Conservation (phyloP, 2,888 invertebrate genomes). For the Eupithecia tripunctaria region DNA sequence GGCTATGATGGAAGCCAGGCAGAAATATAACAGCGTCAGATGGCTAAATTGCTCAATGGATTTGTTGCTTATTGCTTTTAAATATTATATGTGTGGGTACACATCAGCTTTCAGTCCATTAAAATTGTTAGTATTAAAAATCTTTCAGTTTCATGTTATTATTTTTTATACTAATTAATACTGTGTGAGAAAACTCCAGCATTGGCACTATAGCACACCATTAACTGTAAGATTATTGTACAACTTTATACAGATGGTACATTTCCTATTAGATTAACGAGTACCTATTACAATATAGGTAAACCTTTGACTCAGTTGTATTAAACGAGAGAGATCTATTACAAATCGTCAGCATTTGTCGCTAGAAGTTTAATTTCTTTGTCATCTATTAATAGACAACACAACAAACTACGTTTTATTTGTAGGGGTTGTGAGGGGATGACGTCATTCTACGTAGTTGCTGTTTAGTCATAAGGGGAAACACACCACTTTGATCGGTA, state of each 20-base stretch:
- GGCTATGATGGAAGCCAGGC: slow-evolving; percentile 43
- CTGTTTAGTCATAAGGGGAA: background rate
- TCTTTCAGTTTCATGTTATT: background rate
- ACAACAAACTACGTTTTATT: background rate
- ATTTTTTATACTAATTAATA: background rate
- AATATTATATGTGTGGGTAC: slow-evolving; percentile 21
- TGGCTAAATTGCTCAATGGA: slow-evolving; percentile 40
- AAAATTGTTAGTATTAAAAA: background rate
- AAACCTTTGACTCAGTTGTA: background rate
- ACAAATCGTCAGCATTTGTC: background rate
- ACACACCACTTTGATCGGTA: background rate
- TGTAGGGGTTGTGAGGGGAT: background rate
- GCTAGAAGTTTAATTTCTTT: background rate
- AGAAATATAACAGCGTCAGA: slow-evolving; percentile 33
- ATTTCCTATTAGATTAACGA: background rate
- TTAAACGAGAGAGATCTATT: background rate
- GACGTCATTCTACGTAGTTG: background rate
- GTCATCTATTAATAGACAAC: too few relatives aligned
- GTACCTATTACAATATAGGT: background rate
- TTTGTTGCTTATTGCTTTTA: slow-evolving; percentile 36
- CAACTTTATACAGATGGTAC: background rate
- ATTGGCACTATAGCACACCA: background rate
- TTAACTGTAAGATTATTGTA: background rate
- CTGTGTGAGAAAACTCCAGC: background rate
- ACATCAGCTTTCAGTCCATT: slow-evolving; percentile 8